Evolutionary conservation across 2,797 vertebrate species (phyloP).

Genomic region (Parambassis ranga): DNA sequence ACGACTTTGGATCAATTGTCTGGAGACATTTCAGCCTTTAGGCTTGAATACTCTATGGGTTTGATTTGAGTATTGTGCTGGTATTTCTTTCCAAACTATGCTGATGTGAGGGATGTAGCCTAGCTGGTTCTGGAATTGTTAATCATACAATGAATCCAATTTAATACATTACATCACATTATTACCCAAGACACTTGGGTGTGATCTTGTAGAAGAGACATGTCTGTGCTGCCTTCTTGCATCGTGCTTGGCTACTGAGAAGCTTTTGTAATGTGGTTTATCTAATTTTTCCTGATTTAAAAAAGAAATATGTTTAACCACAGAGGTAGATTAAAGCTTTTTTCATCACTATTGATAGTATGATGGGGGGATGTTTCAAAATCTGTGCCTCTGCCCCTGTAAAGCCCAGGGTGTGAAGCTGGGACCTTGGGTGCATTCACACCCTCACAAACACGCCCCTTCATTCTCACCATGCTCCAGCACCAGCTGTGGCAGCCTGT

Average conservation of each 20-base stretch:
- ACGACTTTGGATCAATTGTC: slow-evolving; percentile 5
- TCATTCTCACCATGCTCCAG: slow-evolving; percentile 85
- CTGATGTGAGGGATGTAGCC: background rate
- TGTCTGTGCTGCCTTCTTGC: background rate
- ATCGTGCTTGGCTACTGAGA: slow-evolving; percentile 3
- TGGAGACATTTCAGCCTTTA: slow-evolving; percentile 18
- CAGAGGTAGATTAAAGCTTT: background rate
- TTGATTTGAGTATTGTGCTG: background rate
- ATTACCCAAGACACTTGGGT: background rate
- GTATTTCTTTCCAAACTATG: background rate
- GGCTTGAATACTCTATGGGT: background rate
- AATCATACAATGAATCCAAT: too few relatives aligned
- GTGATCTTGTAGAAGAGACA: slow-evolving; percentile 16
- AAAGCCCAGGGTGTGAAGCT: background rate
- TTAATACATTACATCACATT: too few relatives aligned
- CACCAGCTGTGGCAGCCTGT: slow-evolving; percentile 84
- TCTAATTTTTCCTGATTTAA: background rate
- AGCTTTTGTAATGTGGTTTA: too few relatives aligned
- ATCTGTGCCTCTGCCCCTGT: background rate
- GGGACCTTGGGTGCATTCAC: background rate
- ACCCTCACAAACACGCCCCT: background rate
- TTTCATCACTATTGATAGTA: background rate
- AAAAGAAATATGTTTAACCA: background rate
- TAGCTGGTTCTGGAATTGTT: background rate
- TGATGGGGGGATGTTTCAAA: too few relatives aligned